Percentiles rank a stretch among this genome's conserved stretches.
Evolutionary conservation across 2,113 vertebrate genomes (phyloP).

Genomic region (Cathartes aura): DNA sequence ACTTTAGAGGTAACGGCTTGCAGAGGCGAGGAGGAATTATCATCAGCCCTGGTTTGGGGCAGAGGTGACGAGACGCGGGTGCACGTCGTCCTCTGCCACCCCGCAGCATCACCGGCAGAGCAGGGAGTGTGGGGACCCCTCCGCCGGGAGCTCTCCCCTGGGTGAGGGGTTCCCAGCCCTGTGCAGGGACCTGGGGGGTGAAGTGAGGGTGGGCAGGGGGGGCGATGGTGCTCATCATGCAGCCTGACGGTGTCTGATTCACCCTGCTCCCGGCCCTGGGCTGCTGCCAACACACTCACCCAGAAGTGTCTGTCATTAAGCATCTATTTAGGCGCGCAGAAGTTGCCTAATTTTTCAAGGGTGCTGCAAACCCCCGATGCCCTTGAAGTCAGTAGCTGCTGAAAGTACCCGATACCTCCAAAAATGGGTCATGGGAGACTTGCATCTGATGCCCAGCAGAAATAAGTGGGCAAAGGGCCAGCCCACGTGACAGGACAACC

Average conservation of each 20-base stretch:
- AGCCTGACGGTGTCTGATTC: not conserved
- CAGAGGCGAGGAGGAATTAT: not conserved
- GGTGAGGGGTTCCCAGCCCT: not conserved
- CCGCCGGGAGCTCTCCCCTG: not conserved
- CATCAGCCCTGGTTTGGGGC: not conserved
- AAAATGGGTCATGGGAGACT: not conserved
- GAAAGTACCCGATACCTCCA: not conserved
- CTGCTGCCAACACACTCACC: not conserved
- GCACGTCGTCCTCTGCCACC: not conserved
- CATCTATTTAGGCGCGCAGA: not conserved
- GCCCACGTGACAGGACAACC: accelerated
- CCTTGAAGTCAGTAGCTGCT: not conserved
- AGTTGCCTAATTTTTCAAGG: slow-evolving; percentile 37
- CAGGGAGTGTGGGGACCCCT: not conserved
- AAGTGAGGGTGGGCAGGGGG: not conserved
- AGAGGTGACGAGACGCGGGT: not conserved
- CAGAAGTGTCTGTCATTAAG: slow-evolving; percentile 28
- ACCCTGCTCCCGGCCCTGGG: not conserved
- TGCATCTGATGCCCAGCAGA: not conserved
- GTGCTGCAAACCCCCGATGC: not conserved
- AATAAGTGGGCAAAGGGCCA: not conserved
- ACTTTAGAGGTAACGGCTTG: not conserved
- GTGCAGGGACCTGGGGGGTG: too few relatives aligned
- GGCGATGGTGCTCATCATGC: not conserved
- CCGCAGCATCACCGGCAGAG: accelerated